These are phyloP conservation scores for Nothobranchius kuhntae DNA, from an alignment of 2,113 vertebrate genomes.

Conservation along the genomic window DNA sequence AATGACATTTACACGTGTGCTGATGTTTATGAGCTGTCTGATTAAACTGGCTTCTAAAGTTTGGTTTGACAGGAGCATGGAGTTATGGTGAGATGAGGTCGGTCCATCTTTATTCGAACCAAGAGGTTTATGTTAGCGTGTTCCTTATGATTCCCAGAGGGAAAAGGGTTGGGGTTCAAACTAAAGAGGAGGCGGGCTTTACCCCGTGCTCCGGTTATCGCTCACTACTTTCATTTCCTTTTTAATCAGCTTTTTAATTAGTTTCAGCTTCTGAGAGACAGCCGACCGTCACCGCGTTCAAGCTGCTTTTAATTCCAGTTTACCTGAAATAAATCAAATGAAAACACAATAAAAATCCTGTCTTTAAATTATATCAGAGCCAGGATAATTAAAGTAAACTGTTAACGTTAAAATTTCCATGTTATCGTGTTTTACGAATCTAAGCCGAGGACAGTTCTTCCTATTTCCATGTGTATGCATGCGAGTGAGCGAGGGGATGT, in stretches of 20 bases:
- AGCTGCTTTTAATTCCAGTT: too few species aligned
- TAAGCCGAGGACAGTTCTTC: conserved; percentile 38
- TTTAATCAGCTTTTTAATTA: neutral
- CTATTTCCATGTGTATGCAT: conserved; percentile 1
- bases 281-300: neutral
- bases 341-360: neutral
- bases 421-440: conserved; percentile 12
- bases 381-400: neutral
- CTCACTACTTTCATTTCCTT: neutral
- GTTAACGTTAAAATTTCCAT: conserved; percentile 4
- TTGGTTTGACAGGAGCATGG: neutral
- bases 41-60: neutral
- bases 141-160: too few species aligned
- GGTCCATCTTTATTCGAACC: neutral
- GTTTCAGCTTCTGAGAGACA: neutral
- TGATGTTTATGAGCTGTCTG: neutral
- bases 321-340: neutral
- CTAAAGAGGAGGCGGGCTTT: neutral
- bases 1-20: neutral
- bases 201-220: neutral
- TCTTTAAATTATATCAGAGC: neutral
- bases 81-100: neutral
- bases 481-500: conserved; percentile 54
- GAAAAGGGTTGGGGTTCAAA: neutral
- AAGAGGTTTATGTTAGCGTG: too few species aligned